Evolutionary conservation across 2,113 vertebrate species (phyloP).

Genomic region (Tupaia chinensis): DNA sequence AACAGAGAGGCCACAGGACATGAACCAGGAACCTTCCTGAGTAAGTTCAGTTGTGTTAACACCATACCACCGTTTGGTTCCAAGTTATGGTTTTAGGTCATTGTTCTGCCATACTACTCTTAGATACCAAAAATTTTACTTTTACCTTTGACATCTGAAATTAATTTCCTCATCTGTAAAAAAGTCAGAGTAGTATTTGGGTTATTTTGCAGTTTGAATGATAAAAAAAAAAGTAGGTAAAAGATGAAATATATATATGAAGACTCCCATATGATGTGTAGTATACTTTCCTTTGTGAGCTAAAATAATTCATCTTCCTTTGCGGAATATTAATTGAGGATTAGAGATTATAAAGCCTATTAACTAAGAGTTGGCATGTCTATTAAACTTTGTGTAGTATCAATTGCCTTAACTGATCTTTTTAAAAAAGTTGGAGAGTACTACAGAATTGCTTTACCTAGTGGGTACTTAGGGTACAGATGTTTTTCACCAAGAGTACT

Average conservation of each 20-base stretch:
- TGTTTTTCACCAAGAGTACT: background rate
- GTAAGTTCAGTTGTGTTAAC: too few species aligned
- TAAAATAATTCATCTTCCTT: background rate
- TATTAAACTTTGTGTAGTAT: background rate
- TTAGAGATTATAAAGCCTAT: background rate
- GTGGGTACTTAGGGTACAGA: background rate
- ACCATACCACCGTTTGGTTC: too few species aligned
- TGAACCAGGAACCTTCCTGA: too few species aligned
- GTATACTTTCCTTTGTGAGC: background rate
- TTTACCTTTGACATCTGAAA: constrained; percentile 16
- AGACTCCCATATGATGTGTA: background rate
- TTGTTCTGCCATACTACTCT: background rate
- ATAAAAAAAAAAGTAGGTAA: constrained; percentile 47
- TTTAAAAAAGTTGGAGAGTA: background rate
- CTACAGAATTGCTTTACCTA: background rate
- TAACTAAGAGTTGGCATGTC: background rate
- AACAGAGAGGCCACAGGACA: too few species aligned
- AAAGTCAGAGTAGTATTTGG: background rate
- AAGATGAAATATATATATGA: background rate
- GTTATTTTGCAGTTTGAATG: background rate
- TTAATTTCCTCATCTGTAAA: background rate
- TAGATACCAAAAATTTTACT: background rate
- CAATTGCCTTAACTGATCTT: background rate
- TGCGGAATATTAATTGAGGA: background rate
- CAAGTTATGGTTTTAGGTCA: background rate